A percentile compares a stretch with the other conserved stretches of the same genome.
Conservation (phyloP, 2,797 vertebrate species). For the Bufotes viridis region DNA sequence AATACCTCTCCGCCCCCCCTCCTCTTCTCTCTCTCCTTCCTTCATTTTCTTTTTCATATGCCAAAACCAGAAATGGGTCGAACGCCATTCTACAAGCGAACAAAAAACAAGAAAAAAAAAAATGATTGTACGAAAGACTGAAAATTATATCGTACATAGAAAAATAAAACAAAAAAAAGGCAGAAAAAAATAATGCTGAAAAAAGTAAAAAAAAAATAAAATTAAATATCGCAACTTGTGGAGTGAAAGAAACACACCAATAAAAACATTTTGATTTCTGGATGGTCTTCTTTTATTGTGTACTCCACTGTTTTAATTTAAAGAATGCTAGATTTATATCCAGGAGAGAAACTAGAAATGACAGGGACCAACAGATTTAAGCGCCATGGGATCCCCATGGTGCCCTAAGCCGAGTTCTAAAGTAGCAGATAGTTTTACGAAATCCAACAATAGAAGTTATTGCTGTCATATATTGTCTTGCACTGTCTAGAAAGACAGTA, state of each 20-base stretch:
- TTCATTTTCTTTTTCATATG: conserved; percentile 63
- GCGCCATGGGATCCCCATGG: neutral
- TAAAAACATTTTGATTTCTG: conserved; percentile 64
- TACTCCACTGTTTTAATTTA: conserved; percentile 1
- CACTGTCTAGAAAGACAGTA: neutral
- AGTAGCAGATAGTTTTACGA: neutral
- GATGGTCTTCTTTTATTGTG: conserved; percentile 40
- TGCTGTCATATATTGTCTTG: conserved; percentile 2
- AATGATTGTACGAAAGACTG: conserved; percentile 55
- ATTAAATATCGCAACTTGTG: conserved; percentile 63
- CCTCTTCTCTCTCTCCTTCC: conserved; percentile 49
- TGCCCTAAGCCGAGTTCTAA: neutral
- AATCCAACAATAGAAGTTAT: conserved; percentile 16
- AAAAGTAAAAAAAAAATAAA: conserved; percentile 48
- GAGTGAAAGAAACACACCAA: conserved; percentile 64
- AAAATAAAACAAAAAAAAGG: conserved; percentile 59
- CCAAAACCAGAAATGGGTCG: conserved; percentile 64
- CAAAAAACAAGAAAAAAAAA: conserved; percentile 53
- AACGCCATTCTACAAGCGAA: conserved; percentile 63
- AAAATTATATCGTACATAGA: conserved; percentile 53
- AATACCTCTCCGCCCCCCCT: conserved; percentile 53
- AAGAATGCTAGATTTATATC: neutral
- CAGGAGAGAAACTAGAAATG: neutral
- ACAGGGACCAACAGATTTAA: neutral
- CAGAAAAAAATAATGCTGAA: conserved; percentile 55